These are phyloP conservation scores for Hyperoodon ampullatus DNA, from an alignment of 2,113 vertebrate genomes.

Conservation along the genomic window DNA sequence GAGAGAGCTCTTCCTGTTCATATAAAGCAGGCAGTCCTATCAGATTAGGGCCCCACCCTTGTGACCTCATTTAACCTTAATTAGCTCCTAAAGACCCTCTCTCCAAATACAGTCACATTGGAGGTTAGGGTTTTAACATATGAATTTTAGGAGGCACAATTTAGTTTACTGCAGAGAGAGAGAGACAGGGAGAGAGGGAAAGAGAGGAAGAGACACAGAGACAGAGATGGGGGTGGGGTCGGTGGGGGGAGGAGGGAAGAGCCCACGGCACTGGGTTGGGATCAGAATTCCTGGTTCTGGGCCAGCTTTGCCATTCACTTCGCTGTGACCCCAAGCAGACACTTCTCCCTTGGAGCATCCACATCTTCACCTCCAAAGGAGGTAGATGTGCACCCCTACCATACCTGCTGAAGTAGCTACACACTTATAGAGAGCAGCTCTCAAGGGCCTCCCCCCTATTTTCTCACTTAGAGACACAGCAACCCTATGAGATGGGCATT, in stretches of 20 bases:
- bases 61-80: not conserved
- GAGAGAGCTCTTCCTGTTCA: not conserved
- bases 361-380: not conserved
- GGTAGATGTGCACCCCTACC: fast-evolving
- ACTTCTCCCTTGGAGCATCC: not conserved
- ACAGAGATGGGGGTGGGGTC: too few relatives aligned
- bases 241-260: fast-evolving
- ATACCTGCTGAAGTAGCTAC: fast-evolving
- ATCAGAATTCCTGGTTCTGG: not conserved
- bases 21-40: not conserved
- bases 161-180: not conserved
- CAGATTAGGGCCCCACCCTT: not conserved
- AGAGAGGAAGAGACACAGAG: not conserved
- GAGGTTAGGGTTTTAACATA: not conserved
- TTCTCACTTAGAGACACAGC: not conserved
- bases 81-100: not conserved
- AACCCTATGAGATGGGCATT: not conserved
- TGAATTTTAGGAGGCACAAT: not conserved
- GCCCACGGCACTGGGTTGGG: not conserved
- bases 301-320: not conserved
- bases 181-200: not conserved
- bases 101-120: not conserved
- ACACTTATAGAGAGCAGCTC: not conserved
- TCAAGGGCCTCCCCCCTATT: fast-evolving
- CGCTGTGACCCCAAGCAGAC: not conserved